A percentile compares a stretch with the other conserved stretches of the same genome.
phyloP scores from a whole-genome alignment of 2,113 vertebrate species.

The Heterocephalus glaber region DNA sequence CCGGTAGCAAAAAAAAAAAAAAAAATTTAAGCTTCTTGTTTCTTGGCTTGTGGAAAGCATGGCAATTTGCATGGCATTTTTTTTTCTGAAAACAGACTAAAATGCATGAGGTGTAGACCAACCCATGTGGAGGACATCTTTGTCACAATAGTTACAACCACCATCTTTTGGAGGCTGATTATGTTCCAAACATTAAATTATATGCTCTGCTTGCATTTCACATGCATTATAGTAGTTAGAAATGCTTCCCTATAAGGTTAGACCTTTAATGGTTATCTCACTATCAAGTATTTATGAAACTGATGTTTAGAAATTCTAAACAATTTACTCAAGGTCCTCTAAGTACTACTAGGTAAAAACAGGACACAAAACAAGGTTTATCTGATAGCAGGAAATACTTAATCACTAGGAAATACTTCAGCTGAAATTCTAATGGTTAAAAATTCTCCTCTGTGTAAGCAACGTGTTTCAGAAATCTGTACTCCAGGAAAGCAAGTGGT shows the following conservation, averaged over 20 bases:
- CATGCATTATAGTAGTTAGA: neutral
- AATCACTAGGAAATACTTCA: neutral
- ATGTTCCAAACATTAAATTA: neutral
- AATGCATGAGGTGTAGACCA: fast-evolving
- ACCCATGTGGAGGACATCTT: neutral
- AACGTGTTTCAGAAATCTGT: constrained; percentile 11
- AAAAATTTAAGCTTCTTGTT: too few relatives aligned
- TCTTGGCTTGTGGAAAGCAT: neutral
- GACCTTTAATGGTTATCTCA: neutral
- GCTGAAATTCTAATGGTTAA: neutral
- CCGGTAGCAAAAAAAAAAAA: too few relatives aligned
- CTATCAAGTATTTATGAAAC: constrained; percentile 11
- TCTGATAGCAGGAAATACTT: neutral
- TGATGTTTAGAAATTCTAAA: constrained; percentile 25
- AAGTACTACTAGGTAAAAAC: neutral
- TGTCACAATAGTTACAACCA: neutral
- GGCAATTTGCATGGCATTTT: neutral
- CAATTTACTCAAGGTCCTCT: neutral
- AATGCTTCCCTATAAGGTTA: neutral
- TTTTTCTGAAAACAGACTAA: neutral
- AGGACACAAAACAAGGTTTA: neutral
- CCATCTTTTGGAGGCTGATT: neutral
- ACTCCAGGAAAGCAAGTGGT: neutral
- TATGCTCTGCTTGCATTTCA: neutral
- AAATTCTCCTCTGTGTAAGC: neutral